phyloP scores from a whole-genome alignment of 2,888 invertebrate genomes.

The Lepidocyrtoides sp. region DNA sequence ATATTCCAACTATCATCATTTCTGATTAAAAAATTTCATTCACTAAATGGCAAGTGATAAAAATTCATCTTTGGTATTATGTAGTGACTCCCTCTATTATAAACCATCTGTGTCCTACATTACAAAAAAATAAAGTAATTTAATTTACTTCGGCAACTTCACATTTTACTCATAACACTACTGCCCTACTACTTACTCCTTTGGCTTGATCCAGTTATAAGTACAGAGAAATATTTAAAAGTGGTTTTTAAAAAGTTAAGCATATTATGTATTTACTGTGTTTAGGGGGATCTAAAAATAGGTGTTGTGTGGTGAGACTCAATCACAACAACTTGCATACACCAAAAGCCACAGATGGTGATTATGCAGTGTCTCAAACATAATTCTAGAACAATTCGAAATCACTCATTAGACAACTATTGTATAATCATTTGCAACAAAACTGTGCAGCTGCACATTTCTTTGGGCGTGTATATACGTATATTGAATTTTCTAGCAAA shows the following conservation, averaged over 20 bases:
- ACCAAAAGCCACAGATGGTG: not conserved
- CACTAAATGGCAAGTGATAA: not conserved
- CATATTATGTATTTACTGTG: not conserved
- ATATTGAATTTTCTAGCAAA: not conserved
- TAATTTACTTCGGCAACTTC: not conserved
- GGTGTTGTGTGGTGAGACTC: not conserved
- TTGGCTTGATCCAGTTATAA: conserved; percentile 10
- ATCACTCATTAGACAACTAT: conserved; percentile 20
- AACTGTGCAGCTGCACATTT: not conserved
- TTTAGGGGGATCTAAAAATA: too few species aligned
- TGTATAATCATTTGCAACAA: conserved; percentile 27
- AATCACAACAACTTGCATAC: not conserved
- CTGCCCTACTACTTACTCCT: not conserved
- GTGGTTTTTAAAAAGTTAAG: not conserved
- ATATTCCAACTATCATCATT: conserved; percentile 28
- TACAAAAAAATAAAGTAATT: not conserved
- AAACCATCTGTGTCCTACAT: conserved; percentile 32
- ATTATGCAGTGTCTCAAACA: not conserved
- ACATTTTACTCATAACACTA: not conserved
- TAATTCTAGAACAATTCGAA: not conserved
- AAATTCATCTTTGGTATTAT: not conserved
- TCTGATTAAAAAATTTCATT: conserved; percentile 36
- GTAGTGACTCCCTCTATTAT: not conserved
- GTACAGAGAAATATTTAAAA: not conserved
- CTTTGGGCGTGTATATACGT: not conserved